Evolutionary conservation across 2,797 vertebrate genomes (phyloP).

Genomic region (Synaphobranchus kaupii): DNA sequence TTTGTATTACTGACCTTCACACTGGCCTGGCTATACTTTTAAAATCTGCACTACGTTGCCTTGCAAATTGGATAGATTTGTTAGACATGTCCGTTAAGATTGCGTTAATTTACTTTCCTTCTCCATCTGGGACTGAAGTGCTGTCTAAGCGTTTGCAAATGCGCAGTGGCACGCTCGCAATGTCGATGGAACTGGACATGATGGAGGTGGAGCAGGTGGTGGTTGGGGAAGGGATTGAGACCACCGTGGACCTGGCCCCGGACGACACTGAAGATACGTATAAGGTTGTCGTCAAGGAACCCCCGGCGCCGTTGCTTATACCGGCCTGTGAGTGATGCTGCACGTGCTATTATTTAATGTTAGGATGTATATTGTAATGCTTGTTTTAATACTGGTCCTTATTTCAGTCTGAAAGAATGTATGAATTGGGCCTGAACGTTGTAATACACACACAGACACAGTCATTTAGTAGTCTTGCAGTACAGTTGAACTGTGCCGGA

Average conservation of each 20-base stretch:
- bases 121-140: neutral
- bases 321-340: conserved; percentile 67
- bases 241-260: conserved; percentile 59
- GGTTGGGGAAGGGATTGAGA: conserved; percentile 68
- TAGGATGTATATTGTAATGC: neutral
- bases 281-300: conserved; percentile 60
- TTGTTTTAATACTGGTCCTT: neutral
- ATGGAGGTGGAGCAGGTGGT: conserved; percentile 79
- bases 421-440: neutral
- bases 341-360: neutral
- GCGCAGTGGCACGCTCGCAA: conserved; percentile 33
- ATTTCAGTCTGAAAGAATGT: neutral
- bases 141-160: neutral
- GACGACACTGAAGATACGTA: conserved; percentile 60
- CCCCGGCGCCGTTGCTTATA: conserved; percentile 57
- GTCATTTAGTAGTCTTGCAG: neutral
- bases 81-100: neutral
- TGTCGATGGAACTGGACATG: conserved; percentile 70
- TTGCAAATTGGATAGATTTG: too few species aligned
- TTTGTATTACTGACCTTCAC: too few species aligned
- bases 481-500: neutral
- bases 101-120: neutral
- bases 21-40: too few species aligned
- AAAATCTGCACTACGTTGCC: too few species aligned
- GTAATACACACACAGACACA: neutral